These are phyloP conservation scores for Gymnothorax javanicus DNA, from an alignment of 2,797 vertebrate genomes.

Conservation along the genomic window DNA sequence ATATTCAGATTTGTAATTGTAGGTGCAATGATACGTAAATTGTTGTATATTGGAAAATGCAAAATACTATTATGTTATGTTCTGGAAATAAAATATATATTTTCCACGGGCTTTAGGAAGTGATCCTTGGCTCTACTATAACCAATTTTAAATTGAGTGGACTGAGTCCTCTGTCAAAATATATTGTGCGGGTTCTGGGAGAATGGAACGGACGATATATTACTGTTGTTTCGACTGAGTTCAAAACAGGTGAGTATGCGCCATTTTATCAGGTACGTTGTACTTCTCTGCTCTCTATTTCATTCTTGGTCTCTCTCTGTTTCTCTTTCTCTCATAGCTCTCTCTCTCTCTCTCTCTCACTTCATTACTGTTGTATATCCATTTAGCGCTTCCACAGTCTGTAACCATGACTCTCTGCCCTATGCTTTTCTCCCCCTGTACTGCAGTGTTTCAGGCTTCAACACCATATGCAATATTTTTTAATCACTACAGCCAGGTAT, in stretches of 20 bases:
- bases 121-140: slow-evolving; percentile 69
- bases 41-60: neutral
- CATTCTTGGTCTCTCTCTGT: no score
- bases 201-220: slow-evolving; percentile 68
- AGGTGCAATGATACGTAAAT: neutral
- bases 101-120: slow-evolving; percentile 65
- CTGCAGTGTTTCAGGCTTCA: no score
- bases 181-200: slow-evolving; percentile 77
- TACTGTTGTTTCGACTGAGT: slow-evolving; percentile 73
- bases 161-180: slow-evolving; percentile 75
- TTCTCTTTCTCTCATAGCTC: no score
- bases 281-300: neutral
- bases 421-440: no score
- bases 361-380: no score
- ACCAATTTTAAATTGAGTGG: slow-evolving; percentile 74
- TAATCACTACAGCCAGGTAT: no score
- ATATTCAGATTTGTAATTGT: no score
- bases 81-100: neutral
- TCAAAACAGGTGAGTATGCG: slow-evolving; percentile 79
- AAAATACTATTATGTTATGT: neutral
- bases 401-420: no score
- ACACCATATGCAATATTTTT: no score
- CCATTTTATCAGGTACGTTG: neutral
- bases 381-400: no score
- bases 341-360: no score